Percentiles rank a stretch among this genome's conserved stretches.
These are phyloP conservation scores for Theretra japonica DNA, from an alignment of 2,888 invertebrate species.

Conservation along the genomic window DNA sequence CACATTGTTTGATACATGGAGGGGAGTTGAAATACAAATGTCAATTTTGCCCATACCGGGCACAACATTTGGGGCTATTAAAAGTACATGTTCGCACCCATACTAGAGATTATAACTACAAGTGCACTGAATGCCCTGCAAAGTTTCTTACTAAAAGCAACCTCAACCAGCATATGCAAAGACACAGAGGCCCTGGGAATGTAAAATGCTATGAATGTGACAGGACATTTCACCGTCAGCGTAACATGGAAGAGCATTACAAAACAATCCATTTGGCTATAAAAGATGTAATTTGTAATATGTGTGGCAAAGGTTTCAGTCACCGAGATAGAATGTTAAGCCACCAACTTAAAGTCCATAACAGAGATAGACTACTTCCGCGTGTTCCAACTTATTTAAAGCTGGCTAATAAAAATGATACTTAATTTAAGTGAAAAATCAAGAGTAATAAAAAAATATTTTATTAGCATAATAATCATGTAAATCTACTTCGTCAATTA, in stretches of 20 bases:
- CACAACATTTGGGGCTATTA: conserved; percentile 51
- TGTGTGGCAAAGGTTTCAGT: conserved; percentile 53
- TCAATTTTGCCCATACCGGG: conserved; percentile 57
- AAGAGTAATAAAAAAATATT: neutral
- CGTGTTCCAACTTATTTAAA: conserved; percentile 49
- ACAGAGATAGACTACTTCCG: conserved; percentile 43
- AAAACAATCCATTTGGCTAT: conserved; percentile 45
- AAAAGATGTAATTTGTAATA: conserved; percentile 50
- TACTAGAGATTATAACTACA: conserved; percentile 55
- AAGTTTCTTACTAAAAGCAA: conserved; percentile 58
- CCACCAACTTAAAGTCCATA: conserved; percentile 55
- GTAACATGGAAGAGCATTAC: conserved; percentile 47
- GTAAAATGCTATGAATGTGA: conserved; percentile 45
- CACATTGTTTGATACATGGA: conserved; percentile 52
- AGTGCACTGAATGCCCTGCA: conserved; percentile 53
- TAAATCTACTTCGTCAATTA: too few species aligned
- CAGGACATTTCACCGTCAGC: conserved; percentile 43
- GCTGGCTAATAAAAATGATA: conserved; percentile 28
- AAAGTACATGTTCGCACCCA: conserved; percentile 57
- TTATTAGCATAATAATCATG: neutral
- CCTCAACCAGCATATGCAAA: conserved; percentile 48
- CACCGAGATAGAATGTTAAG: conserved; percentile 49
- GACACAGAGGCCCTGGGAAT: conserved; percentile 41
- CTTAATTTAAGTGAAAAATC: neutral
- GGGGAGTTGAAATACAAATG: conserved; percentile 55